These are phyloP conservation scores for Tapirus indicus DNA, from an alignment of 2,797 vertebrate species.

Conservation along the genomic window DNA sequence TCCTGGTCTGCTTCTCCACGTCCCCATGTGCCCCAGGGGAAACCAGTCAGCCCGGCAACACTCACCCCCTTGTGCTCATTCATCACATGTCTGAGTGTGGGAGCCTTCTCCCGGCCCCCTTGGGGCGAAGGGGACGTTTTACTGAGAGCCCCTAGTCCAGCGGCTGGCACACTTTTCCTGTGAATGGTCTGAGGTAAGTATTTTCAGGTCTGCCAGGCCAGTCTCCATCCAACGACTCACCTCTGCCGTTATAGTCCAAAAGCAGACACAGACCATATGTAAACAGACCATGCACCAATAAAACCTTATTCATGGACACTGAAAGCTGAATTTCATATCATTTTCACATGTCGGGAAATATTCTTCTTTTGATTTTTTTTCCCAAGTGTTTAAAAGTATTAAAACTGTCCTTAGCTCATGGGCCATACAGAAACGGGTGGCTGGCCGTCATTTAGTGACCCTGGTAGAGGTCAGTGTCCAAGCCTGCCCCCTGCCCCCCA, in stretches of 20 bases:
- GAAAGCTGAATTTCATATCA: background rate
- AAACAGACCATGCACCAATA: background rate
- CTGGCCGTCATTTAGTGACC: background rate
- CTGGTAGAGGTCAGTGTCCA: background rate
- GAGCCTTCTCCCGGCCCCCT: background rate
- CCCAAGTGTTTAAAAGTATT: background rate
- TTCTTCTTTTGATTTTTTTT: background rate
- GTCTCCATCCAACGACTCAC: background rate
- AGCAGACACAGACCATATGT: background rate
- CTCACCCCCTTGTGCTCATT: background rate
- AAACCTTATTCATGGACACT: background rate
- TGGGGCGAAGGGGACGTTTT: background rate
- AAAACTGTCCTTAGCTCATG: background rate
- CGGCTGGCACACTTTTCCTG: background rate
- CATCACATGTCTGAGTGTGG: background rate
- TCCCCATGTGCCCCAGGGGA: background rate
- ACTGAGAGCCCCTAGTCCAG: background rate
- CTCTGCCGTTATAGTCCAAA: no score
- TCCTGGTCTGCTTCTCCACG: background rate
- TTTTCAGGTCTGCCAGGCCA: background rate
- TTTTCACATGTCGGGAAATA: background rate
- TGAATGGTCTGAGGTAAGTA: background rate
- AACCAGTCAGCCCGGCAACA: rapidly evolving
- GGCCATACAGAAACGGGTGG: background rate
- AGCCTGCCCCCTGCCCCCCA: background rate